Evolutionary conservation across 2,113 vertebrate genomes (phyloP).

Genomic region (Platichthys stellatus): DNA sequence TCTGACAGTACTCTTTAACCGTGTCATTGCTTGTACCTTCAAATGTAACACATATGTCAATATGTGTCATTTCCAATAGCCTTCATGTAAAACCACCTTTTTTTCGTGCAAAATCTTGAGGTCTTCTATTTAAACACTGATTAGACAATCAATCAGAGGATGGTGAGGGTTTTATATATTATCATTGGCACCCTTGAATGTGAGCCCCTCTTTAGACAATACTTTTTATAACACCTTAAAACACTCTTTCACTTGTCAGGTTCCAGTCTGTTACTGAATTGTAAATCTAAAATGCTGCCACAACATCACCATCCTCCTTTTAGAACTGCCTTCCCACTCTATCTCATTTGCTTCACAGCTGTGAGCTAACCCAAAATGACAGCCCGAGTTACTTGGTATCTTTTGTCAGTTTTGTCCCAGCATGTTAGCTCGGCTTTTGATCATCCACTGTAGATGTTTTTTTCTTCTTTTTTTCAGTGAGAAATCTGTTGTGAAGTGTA

Average conservation of each 20-base stretch:
- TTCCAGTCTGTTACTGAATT: too few species aligned
- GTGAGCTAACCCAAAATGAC: conserved; percentile 23
- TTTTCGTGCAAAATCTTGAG: too few species aligned
- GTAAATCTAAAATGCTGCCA: neutral
- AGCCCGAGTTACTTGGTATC: conserved; percentile 11
- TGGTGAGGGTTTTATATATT: too few species aligned
- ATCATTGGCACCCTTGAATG: too few species aligned
- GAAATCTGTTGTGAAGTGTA: conserved; percentile 31
- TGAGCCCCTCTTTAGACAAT: too few species aligned
- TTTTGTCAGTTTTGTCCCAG: conserved; percentile 44
- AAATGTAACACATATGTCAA: conserved; percentile 21
- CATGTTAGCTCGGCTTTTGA: conserved; percentile 32
- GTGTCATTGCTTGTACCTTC: conserved; percentile 36
- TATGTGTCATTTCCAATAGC: neutral
- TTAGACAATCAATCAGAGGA: too few species aligned
- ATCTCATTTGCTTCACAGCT: neutral
- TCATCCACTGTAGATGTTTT: conserved; percentile 18
- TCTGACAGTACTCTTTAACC: conserved; percentile 47
- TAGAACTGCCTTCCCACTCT: neutral
- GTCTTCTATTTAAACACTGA: too few species aligned
- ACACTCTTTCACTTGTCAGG: too few species aligned
- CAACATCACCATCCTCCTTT: neutral
- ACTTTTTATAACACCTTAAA: too few species aligned
- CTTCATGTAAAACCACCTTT: too few species aligned
- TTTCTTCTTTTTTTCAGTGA: conserved; percentile 15